phyloP scores from a whole-genome alignment of 2,797 vertebrate genomes.

The Chloroceryle amazona region DNA sequence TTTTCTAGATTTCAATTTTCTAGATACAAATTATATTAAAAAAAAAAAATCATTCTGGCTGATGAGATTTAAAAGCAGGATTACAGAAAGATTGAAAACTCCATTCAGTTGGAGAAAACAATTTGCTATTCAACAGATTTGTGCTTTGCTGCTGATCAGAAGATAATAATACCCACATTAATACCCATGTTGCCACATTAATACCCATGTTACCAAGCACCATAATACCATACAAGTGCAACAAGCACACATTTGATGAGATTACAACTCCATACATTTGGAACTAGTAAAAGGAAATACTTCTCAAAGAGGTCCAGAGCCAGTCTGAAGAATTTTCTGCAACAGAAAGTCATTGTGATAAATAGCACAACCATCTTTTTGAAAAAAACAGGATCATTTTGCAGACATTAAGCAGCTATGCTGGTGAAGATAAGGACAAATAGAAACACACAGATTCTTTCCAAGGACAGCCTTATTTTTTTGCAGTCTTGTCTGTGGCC shows the following conservation, averaged over 20 bases:
- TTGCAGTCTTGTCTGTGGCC: neutral
- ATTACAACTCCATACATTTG: neutral
- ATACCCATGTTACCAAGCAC: neutral
- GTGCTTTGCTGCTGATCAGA: constrained; percentile 4
- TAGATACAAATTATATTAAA: neutral
- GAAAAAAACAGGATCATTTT: neutral
- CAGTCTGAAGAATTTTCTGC: neutral
- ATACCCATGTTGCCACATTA: neutral
- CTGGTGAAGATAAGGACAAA: neutral
- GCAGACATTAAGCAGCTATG: neutral
- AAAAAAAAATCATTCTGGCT: neutral
- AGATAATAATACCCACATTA: neutral
- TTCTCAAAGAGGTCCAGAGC: neutral
- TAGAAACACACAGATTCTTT: neutral
- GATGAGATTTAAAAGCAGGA: constrained; percentile 21
- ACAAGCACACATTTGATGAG: neutral
- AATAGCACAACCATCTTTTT: neutral
- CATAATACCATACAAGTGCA: neutral
- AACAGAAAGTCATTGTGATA: neutral
- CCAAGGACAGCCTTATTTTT: neutral
- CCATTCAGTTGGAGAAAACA: neutral
- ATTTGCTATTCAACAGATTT: neutral
- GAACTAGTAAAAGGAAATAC: neutral
- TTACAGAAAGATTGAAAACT: constrained; percentile 40
- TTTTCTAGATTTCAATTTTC: constrained; percentile 12